Base-by-base conservation (phyloP, 2,797 vertebrate genomes). In the Gadopsis bispinosus region DNA sequence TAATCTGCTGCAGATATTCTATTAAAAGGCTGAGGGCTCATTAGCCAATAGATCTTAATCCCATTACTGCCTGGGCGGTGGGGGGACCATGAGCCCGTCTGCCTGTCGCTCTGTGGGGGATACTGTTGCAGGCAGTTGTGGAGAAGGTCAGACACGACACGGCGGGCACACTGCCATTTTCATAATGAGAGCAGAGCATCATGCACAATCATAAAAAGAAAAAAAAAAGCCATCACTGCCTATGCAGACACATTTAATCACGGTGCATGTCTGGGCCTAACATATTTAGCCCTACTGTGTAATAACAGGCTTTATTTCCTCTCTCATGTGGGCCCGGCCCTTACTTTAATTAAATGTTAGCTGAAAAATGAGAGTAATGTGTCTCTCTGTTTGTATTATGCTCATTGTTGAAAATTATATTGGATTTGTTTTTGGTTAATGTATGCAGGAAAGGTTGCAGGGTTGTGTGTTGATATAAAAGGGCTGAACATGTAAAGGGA, bases 21-120 rank as follows among this genome's bases (percentile, higher is more conserved):
- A 92, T 94, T 93, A 92, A 94, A 94, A 93, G 89, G 82, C 90
- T 89, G 81, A 84, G 90, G 90, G 79, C 92, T 94, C 94, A 94
- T 94, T 94, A 95, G 93, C 89, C 92, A 86, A 93, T 95, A 92
- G 92, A 94, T 94, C 91, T 93, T 95, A 95, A 95, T 94, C 92
- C 91, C 89, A 94, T 95, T 95, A 95, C 87, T 77, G 85, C 58
- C 87, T 45, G 83, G 88, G 83, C 53, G 79, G 88, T 87, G 87
- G 88, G 90, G 90, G 79, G 83, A 89, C 87, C 77, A 26, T 73
- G 88, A 81, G 88, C 76, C 80, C 69, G 64, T 70, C 79, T 87
- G 88, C 75, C 73, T 79, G 77, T 72, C 72, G 79, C 87, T 88
- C 83, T 80, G 64, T 81, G 89, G 87, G 80, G 84, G 88, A 87